A percentile compares a stretch with the other conserved stretches of the same genome.
These are phyloP conservation scores for Tinea semifulvella DNA, from an alignment of 2,888 invertebrate genomes.

Conservation along the genomic window DNA sequence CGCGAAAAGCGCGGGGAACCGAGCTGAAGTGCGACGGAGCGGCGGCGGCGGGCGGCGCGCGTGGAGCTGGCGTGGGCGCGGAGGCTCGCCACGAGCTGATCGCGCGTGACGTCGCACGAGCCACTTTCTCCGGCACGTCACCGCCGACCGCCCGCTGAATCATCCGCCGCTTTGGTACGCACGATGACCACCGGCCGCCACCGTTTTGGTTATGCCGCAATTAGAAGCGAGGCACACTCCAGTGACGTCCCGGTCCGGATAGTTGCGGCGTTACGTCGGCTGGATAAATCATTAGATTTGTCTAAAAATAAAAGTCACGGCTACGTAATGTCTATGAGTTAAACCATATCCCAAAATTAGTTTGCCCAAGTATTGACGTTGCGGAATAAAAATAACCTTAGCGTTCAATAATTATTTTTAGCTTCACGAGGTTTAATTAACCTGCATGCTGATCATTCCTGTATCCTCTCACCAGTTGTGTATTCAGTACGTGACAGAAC, in stretches of 20 bases:
- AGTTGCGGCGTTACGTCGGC: slow-evolving; percentile 47
- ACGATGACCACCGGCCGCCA: slow-evolving; percentile 29
- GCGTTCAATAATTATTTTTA: slow-evolving; percentile 3
- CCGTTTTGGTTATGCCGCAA: slow-evolving; percentile 60
- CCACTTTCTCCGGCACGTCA: slow-evolving; percentile 15
- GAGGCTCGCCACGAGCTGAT: slow-evolving; percentile 43
- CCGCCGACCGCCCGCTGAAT: slow-evolving; percentile 37
- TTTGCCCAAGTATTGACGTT: slow-evolving; percentile 4
- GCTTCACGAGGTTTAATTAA: not conserved
- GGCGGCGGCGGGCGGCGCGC: slow-evolving; percentile 22
- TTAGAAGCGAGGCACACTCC: slow-evolving; percentile 51
- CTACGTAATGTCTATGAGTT: slow-evolving; percentile 31
- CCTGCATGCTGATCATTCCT: no score
- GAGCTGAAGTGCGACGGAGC: slow-evolving; percentile 48
- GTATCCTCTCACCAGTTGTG: no score
- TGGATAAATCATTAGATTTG: slow-evolving; percentile 44
- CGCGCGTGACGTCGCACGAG: slow-evolving; percentile 33
- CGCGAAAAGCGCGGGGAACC: slow-evolving; percentile 60
- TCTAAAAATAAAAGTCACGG: slow-evolving; percentile 50
- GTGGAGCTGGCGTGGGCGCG: slow-evolving; percentile 38
- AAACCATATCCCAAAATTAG: slow-evolving; percentile 8
- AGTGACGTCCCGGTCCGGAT: slow-evolving; percentile 53
- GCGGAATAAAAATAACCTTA: not conserved
- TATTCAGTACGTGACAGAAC: no score
- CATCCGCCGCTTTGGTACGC: slow-evolving; percentile 40